These are phyloP conservation scores for Corella eumyota DNA, from an alignment of 23 tunicate species.

Conservation along the genomic window DNA sequence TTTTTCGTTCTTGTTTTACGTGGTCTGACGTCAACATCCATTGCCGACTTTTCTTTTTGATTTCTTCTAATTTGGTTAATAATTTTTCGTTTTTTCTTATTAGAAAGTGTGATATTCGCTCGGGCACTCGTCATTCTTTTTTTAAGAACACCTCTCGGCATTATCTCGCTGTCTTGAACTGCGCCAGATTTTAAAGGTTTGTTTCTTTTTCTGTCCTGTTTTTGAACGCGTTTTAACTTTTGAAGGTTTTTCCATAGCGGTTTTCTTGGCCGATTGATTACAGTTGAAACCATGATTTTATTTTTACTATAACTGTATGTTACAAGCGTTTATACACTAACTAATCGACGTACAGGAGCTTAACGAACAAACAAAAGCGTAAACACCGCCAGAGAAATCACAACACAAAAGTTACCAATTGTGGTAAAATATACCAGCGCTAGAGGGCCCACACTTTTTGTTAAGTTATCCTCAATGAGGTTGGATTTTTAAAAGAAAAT, in stretches of 20 bases:
- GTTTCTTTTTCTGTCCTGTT: conserved; percentile 24
- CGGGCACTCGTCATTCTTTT: conserved; percentile 28
- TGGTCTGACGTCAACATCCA: conserved; percentile 23
- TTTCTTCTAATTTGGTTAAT: conserved; percentile 21
- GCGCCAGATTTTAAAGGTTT: conserved; percentile 1
- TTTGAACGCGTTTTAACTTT: conserved; percentile 20
- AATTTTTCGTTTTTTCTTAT: conserved; percentile 42
- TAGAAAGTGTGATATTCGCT: conserved; percentile 51
- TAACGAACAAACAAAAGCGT: too few species aligned
- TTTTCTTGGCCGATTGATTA: neutral
- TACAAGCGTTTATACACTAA: too few species aligned
- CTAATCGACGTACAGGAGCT: too few species aligned
- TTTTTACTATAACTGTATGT: too few species aligned
- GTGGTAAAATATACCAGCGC: too few species aligned
- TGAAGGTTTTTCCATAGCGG: conserved; percentile 10
- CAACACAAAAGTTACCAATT: too few species aligned
- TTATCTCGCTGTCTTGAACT: conserved; percentile 24
- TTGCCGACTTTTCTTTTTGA: conserved; percentile 20
- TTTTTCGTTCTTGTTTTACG: too few species aligned
- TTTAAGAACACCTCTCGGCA: conserved; percentile 17
- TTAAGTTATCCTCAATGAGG: too few species aligned
- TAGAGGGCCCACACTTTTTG: too few species aligned
- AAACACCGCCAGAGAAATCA: too few species aligned
- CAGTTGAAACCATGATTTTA: neutral
- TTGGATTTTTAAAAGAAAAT: too few species aligned